phyloP scores from a whole-genome alignment of 2,113 vertebrate genomes.

The Bucco capensis region DNA sequence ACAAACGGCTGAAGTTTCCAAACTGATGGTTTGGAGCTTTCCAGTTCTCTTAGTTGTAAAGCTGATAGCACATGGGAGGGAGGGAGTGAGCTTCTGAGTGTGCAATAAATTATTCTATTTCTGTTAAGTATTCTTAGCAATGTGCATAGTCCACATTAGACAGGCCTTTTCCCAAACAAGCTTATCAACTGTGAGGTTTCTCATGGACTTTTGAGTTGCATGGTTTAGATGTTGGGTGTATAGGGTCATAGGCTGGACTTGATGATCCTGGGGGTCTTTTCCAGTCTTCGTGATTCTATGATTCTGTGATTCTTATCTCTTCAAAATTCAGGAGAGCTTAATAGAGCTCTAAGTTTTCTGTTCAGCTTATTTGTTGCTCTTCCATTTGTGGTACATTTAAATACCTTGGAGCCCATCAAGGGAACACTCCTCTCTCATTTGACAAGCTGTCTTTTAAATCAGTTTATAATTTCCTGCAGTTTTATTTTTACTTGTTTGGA shows the following conservation, averaged over 20 bases:
- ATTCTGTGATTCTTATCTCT: not conserved
- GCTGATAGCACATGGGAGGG: not conserved
- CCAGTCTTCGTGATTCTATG: too few relatives aligned
- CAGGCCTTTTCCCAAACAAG: not conserved
- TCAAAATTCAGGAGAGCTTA: not conserved
- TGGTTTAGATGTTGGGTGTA: too few relatives aligned
- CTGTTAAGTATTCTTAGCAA: not conserved
- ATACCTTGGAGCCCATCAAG: not conserved
- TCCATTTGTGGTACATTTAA: not conserved
- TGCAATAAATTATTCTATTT: not conserved
- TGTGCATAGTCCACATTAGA: rapidly evolving
- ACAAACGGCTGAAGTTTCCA: not conserved
- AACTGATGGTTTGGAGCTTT: not conserved
- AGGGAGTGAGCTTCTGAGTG: not conserved
- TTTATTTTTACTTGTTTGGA: too few relatives aligned
- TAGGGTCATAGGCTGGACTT: too few relatives aligned
- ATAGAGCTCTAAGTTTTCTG: not conserved
- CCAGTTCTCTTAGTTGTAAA: not conserved
- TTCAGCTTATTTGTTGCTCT: not conserved
- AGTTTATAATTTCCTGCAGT: not conserved
- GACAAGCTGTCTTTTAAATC: not conserved
- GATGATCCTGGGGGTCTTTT: too few relatives aligned
- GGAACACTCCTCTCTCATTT: not conserved
- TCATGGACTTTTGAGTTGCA: too few relatives aligned
- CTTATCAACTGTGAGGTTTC: not conserved